phyloP scores from a whole-genome alignment of 2,113 vertebrate genomes.

The Gallinago undulata region DNA sequence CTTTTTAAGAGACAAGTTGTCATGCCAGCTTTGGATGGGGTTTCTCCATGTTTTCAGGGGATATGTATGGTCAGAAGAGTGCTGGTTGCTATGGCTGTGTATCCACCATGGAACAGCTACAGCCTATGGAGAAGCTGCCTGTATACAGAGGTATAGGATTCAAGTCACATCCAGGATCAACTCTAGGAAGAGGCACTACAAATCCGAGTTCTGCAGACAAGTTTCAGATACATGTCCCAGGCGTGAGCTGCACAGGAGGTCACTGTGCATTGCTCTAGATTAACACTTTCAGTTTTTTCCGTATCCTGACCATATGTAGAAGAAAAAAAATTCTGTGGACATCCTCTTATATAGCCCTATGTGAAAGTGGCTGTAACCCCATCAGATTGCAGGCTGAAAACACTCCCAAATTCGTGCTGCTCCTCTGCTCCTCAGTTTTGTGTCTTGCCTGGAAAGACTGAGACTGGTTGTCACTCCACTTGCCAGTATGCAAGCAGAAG shows the following conservation, averaged over 20 bases:
- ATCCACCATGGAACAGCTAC: not conserved
- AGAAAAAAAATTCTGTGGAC: not conserved
- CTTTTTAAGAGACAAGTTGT: not conserved
- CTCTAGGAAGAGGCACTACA: not conserved
- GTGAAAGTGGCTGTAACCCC: not conserved
- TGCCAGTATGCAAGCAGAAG: not conserved
- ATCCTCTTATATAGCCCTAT: not conserved
- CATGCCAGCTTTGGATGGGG: not conserved
- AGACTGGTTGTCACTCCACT: not conserved
- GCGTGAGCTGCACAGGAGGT: not conserved
- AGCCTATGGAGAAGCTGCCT: not conserved
- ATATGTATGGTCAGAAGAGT: not conserved
- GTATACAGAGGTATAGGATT: not conserved
- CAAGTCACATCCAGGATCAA: not conserved
- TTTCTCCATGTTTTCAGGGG: not conserved
- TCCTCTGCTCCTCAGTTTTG: not conserved
- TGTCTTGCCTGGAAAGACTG: not conserved
- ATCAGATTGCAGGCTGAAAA: not conserved
- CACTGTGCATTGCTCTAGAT: not conserved
- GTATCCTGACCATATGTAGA: fast-evolving
- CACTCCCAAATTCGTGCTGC: not conserved
- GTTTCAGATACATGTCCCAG: not conserved
- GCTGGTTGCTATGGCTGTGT: not conserved
- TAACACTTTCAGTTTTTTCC: not conserved
- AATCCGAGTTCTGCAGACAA: not conserved